Evolutionary conservation across 1,140 invertebrate species (phyloP).

Genomic region (Eumeta japonica): DNA sequence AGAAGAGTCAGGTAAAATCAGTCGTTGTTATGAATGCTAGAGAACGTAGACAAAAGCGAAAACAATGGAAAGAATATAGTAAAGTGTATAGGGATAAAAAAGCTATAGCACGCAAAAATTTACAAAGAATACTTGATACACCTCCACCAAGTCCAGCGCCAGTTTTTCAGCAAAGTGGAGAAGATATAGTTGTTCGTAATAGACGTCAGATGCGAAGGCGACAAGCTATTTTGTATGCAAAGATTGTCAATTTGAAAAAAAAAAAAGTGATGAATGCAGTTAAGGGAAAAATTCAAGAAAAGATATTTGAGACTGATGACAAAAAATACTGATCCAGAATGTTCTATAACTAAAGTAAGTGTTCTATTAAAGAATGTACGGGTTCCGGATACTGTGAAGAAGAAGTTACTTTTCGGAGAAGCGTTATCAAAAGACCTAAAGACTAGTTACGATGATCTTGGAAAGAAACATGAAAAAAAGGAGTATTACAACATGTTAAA

Average conservation of each 20-base stretch:
- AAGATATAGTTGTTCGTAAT: background rate
- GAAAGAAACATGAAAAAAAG: background rate
- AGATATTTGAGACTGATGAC: slow-evolving; percentile 1
- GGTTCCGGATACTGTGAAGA: slow-evolving; percentile 2
- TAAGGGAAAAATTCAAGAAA: slow-evolving; percentile 7
- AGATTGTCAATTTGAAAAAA: slow-evolving; percentile 2
- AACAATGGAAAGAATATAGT: slow-evolving; percentile 4
- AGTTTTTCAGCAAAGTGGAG: background rate
- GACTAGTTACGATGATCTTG: too few relatives aligned
- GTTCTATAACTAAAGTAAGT: background rate
- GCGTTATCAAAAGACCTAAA: background rate
- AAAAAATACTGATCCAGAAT: background rate
- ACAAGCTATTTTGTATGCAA: background rate
- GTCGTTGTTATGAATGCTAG: background rate
- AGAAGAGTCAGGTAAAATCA: slow-evolving; percentile 1
- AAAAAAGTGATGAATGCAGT: background rate
- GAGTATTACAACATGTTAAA: background rate
- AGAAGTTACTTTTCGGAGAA: slow-evolving; percentile 1
- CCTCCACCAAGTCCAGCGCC: slow-evolving; percentile 1
- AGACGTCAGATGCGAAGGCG: background rate
- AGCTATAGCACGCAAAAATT: background rate
- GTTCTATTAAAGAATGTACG: background rate
- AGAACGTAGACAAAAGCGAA: background rate
- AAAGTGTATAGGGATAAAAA: background rate
- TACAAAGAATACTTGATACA: background rate